Percentiles rank a stretch among this genome's conserved stretches.
Conservation (phyloP, 53 echinoderm and acorn worm species). For the Stichopus horrens region DNA sequence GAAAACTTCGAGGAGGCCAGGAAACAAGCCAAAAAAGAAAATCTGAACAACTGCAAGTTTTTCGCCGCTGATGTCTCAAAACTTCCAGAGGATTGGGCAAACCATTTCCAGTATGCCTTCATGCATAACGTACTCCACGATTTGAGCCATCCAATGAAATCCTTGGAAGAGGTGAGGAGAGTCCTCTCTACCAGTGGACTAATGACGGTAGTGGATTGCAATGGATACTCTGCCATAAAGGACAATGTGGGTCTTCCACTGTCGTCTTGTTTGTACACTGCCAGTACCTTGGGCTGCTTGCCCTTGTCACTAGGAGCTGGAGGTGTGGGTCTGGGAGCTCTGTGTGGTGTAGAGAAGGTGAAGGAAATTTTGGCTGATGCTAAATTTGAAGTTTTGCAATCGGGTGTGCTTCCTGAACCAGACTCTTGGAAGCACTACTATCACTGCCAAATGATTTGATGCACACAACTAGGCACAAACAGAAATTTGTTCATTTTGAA, state of each 20-base stretch:
- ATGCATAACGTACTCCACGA: constrained; percentile 20
- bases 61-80: not conserved
- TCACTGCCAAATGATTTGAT: not conserved
- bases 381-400: constrained; percentile 52
- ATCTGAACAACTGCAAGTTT: constrained; percentile 16
- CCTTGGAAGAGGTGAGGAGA: not conserved
- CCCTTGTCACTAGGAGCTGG: constrained; percentile 72
- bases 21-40: not conserved
- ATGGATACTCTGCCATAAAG: not conserved
- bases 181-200: not conserved
- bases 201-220: not conserved
- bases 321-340: constrained; percentile 65
- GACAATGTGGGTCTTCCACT: not conserved
- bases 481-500: no score
- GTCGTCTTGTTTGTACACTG: not conserved
- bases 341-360: constrained; percentile 72
- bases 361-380: constrained; percentile 53
- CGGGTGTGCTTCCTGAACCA: not conserved
- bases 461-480: no score
- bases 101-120: not conserved
- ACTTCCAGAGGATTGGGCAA: constrained; percentile 7
- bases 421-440: not conserved
- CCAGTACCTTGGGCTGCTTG: constrained; percentile 72
- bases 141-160: not conserved
- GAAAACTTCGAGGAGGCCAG: not conserved